Percentiles rank a stretch among this genome's conserved stretches.
phyloP scores from a whole-genome alignment of 2,888 invertebrate genomes.

The Argyresthia albistria region DNA sequence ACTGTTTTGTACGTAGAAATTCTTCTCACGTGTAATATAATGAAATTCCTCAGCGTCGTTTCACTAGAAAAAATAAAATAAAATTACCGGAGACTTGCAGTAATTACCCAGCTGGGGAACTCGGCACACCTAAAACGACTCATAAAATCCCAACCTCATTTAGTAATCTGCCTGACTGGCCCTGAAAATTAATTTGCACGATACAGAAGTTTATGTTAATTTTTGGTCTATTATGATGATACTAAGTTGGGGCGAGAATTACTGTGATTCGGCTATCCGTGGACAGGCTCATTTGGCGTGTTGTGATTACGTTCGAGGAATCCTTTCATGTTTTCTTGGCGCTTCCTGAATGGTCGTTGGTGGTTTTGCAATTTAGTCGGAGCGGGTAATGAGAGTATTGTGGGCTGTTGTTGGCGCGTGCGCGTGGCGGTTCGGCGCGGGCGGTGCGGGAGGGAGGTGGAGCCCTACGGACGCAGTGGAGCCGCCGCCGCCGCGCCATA shows the following conservation, averaged over 20 bases:
- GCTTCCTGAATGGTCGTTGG: slow-evolving; percentile 33
- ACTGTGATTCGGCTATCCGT: slow-evolving; percentile 14
- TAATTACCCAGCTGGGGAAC: too few relatives aligned
- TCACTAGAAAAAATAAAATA: too few relatives aligned
- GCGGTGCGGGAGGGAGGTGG: slow-evolving; percentile 28
- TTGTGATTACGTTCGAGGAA: slow-evolving; percentile 52
- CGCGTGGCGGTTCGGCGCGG: slow-evolving; percentile 23
- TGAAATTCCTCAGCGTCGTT: too few relatives aligned
- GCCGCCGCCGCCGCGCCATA: slow-evolving; percentile 13
- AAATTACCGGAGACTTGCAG: too few relatives aligned
- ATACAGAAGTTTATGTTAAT: slow-evolving; percentile 34
- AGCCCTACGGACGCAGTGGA: slow-evolving; percentile 14
- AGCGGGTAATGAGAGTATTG: slow-evolving; percentile 58
- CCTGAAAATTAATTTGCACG: slow-evolving; percentile 25
- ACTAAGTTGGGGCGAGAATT: slow-evolving; percentile 43
- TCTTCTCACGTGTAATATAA: too few relatives aligned
- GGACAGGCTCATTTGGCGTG: slow-evolving; percentile 30
- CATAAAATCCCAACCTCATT: slow-evolving; percentile 17
- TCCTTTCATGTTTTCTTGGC: slow-evolving; percentile 23
- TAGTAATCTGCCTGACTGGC: slow-evolving; percentile 20
- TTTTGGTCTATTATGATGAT: slow-evolving; percentile 38
- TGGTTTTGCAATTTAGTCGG: slow-evolving; percentile 62
- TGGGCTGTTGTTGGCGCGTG: slow-evolving; percentile 17
- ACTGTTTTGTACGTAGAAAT: too few relatives aligned
- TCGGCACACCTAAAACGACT: not conserved